Percentiles rank a stretch among this genome's conserved stretches.
Conservation (phyloP, 2,797 vertebrate species). For the Rhinella marina region DNA sequence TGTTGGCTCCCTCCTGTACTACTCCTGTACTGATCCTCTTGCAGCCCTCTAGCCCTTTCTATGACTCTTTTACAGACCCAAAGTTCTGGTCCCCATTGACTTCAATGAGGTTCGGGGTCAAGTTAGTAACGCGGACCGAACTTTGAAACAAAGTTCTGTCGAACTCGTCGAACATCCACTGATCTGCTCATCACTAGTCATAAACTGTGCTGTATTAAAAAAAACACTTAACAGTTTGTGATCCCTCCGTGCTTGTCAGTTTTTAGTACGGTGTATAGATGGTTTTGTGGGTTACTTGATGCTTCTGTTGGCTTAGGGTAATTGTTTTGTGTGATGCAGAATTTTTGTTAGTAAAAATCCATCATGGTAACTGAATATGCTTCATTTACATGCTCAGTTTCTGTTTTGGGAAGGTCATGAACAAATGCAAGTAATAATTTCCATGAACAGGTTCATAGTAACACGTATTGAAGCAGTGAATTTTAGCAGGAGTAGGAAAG, state of each 20-base stretch:
- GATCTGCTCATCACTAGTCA: not conserved
- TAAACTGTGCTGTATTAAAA: not conserved
- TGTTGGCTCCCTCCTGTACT: too few species aligned
- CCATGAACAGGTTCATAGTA: not conserved
- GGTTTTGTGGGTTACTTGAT: slow-evolving; percentile 10
- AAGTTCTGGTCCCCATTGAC: too few species aligned
- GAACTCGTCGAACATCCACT: too few species aligned
- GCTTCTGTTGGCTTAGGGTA: not conserved
- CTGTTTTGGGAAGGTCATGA: not conserved
- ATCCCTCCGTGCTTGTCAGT: not conserved
- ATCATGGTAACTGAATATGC: slow-evolving; percentile 8
- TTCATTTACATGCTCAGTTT: slow-evolving; percentile 37
- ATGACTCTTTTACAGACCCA: too few species aligned
- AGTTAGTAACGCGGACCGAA: too few species aligned
- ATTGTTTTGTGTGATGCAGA: not conserved
- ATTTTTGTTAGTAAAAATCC: slow-evolving; percentile 47
- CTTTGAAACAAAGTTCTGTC: too few species aligned
- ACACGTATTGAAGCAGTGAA: not conserved
- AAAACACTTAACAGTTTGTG: too few species aligned
- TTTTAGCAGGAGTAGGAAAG: not conserved
- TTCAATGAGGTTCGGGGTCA: too few species aligned
- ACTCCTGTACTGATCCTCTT: too few species aligned
- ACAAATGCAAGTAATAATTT: not conserved
- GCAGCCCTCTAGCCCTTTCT: too few species aligned
- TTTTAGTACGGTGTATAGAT: not conserved